phyloP scores from a whole-genome alignment of 2,797 vertebrate genomes.

The Loris lydekkerianus region DNA sequence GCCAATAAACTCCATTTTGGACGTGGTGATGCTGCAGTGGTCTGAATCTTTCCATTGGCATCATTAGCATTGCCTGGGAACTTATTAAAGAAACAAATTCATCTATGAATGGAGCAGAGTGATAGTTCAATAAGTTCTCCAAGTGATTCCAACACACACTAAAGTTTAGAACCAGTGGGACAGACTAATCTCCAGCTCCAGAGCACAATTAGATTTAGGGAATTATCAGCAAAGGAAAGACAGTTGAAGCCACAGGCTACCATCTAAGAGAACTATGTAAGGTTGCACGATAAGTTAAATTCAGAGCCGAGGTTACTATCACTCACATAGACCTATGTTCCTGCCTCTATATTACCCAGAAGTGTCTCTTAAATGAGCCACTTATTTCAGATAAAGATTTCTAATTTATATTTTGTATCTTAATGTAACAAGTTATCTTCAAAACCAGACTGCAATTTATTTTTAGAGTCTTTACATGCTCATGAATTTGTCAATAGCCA shows the following conservation, averaged over 20 bases:
- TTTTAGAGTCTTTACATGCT: constrained; percentile 5
- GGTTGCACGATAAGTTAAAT: neutral
- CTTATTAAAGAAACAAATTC: neutral
- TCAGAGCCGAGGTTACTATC: constrained; percentile 9
- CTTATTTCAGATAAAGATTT: constrained; percentile 51
- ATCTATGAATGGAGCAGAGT: neutral
- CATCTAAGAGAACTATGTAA: neutral
- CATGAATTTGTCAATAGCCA: constrained; percentile 23
- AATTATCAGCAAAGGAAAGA: neutral
- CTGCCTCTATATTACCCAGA: neutral
- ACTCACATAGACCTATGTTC: neutral
- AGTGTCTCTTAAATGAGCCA: constrained; percentile 42
- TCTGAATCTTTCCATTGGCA: neutral
- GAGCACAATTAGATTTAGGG: neutral
- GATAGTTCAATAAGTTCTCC: neutral
- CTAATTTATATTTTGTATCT: constrained; percentile 44
- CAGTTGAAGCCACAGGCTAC: neutral
- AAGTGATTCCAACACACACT: neutral
- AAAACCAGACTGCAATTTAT: neutral
- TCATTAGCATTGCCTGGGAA: neutral
- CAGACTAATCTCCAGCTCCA: neutral
- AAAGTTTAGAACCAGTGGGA: neutral
- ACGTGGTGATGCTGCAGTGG: neutral
- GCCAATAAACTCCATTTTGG: neutral
- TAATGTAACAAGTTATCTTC: constrained; percentile 36